Conservation (phyloP, 2,888 invertebrate species). For the Andrena trimmerana region DNA sequence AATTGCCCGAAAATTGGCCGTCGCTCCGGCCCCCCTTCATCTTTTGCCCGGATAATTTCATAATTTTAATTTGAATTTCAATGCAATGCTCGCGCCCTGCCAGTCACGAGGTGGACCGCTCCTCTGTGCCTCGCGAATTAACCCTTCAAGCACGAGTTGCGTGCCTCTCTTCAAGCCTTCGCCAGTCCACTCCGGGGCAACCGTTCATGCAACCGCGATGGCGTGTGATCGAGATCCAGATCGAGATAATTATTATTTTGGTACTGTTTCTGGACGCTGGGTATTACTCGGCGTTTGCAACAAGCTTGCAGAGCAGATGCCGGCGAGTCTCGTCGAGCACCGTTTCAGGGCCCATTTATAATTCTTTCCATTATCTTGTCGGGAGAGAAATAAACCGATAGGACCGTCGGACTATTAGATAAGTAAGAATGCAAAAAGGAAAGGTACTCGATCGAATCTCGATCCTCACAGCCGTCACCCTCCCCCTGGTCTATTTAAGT, state of each 20-base stretch:
- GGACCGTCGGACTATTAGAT: neutral
- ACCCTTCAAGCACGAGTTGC: conserved; percentile 19
- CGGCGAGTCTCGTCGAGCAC: no score
- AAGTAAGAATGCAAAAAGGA: neutral
- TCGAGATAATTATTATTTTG: no score
- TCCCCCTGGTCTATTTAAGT: conserved; percentile 31
- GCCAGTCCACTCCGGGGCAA: neutral
- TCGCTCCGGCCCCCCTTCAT: conserved; percentile 57
- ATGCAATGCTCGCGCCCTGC: conserved; percentile 50
- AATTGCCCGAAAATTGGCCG: conserved; percentile 83
- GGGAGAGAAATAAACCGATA: neutral
- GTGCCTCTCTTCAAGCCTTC: neutral
- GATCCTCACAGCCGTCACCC: conserved; percentile 36
- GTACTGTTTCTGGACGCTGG: no score
- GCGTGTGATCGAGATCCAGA: no score
- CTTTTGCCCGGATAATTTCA: conserved; percentile 79
- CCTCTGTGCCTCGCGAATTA: conserved; percentile 18
- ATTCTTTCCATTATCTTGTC: neutral
- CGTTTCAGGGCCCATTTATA: no score
- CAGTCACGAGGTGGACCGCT: conserved; percentile 28
- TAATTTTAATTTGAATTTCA: conserved; percentile 84
- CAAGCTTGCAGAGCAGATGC: no score
- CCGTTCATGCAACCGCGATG: no score
- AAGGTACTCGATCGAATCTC: conserved; percentile 23
- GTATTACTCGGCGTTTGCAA: no score